Base-by-base conservation (phyloP, 2,113 vertebrate species). In the Lepidiolamprologus cunningtoni region DNA sequence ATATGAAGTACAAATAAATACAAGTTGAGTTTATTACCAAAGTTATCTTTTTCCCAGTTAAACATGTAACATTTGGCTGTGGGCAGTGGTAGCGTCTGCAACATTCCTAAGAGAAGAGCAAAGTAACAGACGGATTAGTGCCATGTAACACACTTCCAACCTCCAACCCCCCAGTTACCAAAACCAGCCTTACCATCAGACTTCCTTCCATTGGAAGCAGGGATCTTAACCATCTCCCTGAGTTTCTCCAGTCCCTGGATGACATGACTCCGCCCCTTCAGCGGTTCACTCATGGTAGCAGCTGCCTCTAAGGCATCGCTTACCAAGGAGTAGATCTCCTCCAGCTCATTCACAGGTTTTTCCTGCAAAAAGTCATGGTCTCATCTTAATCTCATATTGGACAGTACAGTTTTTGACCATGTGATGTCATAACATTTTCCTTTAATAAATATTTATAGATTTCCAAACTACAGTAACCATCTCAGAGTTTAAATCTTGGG, bases 11-110 rank as follows among this genome's bases (percentile, higher is more conserved):
- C 31, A 86, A 31, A 40, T 28, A 52, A 63, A 63, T 13, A 45
- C 26, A 40, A 21, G n/a, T 11, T 61, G 23, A 42, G 68, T 82
- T 78, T n/a, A 26, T 97, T 97, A 99, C 98, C 98, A 28, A 99
- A 99, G 92, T 98, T 99, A 91, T 99, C 98, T 82, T 97, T 97
- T 86, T 97, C 98, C 98, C 98, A 99, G 93, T 95, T 97, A 90
- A 98, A 98, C 71, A 97, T 96, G 92, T 97, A 96, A 91, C 97
- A 99, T 87, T 98, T 98, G 83, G 98, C 97, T 0, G 97, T 95
- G 0, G 98, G 98, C 71, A 99, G 86, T 17, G 96, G 96, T 9
- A 99, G 96, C 10, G 97, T 97, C 71, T 97, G 97, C 4, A 99
- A 95, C 89, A 95, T 97, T 81, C 90, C 84, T 97, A 87, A 40